Evolutionary conservation across 1,140 invertebrate species (phyloP), one percentile per base, ranked within the genome.

Genomic region (Drosophila arawakana): DNA sequence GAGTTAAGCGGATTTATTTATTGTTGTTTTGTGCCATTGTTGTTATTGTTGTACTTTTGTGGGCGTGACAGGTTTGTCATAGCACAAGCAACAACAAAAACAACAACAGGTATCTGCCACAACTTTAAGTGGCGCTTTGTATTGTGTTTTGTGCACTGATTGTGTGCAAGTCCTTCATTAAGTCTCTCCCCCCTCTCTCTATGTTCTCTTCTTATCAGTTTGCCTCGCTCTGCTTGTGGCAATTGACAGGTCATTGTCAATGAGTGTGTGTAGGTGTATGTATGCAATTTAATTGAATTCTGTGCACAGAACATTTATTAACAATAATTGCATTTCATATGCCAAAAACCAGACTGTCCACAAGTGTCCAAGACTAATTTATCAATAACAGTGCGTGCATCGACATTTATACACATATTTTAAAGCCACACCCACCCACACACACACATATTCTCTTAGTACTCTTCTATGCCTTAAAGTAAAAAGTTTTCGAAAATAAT

Each of bases 401-500:
- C 13, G 21, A 21, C 58, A 41, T 41, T 10, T 41, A 41, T 7
- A 41, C 47, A 63, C 35, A 50, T 54, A 15, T 44, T 65, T 30
- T 65, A 55, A 54, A 65, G 39, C 11, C 39, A 43, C 49, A 44
- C 39, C 58, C 58, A 46, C 49, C 30, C 58, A 15, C 21, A 15
- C 7, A 25, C 47, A 58, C 21, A 15, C 7, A 25, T 43, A 54
- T 25, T 59, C 39, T 60, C 63, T 60, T 0, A 5, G 25, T 4
- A 6, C 25, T 30, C 25, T 30, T 30, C 25, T 25, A 25, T 73
- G 58, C 54, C 60, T 78, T 73, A 68, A 73, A 73, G 71, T 75
- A 73, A 88, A 83, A 88, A 88, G 80, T 88, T 83, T 88, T 80
- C 83, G 88, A 88, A 88, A 88, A 88, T 88, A 88, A 88, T 88